Evolutionary conservation across 2,888 invertebrate species (phyloP).

Genomic region (Lochmaea capreae): DNA sequence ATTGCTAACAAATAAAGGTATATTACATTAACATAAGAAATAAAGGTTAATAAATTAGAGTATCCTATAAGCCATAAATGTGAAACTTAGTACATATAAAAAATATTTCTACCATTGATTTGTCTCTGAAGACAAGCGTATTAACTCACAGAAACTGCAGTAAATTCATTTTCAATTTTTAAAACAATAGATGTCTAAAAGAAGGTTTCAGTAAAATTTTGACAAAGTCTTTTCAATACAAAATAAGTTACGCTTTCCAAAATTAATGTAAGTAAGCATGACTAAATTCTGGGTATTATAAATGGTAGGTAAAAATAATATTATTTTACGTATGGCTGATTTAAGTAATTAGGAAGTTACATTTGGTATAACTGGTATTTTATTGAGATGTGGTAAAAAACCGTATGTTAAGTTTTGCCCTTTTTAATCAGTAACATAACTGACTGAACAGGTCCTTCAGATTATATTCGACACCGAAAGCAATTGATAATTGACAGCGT

Average conservation of each 20-base stretch:
- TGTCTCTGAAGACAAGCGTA: background rate
- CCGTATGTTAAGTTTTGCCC: background rate
- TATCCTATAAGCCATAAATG: background rate
- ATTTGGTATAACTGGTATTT: background rate
- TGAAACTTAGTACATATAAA: background rate
- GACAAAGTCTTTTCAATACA: background rate
- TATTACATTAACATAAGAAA: slow-evolving; percentile 1
- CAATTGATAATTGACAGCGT: slow-evolving; percentile 28
- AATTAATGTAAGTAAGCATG: background rate
- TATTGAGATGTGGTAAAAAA: background rate
- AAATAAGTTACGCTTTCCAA: too few relatives aligned
- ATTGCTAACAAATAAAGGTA: slow-evolving; percentile 7
- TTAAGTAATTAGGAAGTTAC: background rate
- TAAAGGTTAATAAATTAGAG: slow-evolving; percentile 7
- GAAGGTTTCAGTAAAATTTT: background rate
- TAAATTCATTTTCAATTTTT: background rate
- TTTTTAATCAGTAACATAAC: background rate
- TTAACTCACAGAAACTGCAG: background rate
- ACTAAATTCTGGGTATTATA: background rate
- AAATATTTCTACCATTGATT: background rate
- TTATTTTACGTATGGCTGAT: background rate
- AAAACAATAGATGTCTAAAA: background rate
- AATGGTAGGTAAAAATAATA: background rate
- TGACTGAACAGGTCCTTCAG: slow-evolving; percentile 8
- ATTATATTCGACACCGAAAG: slow-evolving; percentile 27